Conservation (phyloP, 2,888 invertebrate genomes). For the Phragmatobia fuliginosa region DNA sequence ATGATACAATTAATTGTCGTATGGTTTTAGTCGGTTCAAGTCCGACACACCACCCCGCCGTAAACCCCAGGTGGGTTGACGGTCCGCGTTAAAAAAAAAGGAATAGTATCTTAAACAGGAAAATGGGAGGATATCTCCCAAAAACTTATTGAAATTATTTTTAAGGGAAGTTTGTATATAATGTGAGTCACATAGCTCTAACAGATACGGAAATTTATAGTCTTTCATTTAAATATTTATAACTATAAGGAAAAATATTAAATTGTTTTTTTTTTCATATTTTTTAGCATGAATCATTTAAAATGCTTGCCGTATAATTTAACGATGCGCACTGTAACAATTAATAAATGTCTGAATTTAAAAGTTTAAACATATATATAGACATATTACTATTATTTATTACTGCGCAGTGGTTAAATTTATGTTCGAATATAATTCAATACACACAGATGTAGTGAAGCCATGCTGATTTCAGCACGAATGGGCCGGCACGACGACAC, state of each 20-base stretch:
- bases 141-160: background rate
- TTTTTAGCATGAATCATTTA: background rate
- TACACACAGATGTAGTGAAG: too few species aligned
- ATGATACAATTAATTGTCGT: too few species aligned
- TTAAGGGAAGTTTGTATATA: background rate
- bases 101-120: too few species aligned
- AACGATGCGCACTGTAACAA: background rate
- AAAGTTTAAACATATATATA: background rate
- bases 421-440: background rate
- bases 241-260: background rate
- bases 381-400: background rate
- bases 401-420: background rate
- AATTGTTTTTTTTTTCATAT: background rate
- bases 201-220: background rate
- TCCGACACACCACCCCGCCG: too few species aligned
- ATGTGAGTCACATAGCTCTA: background rate
- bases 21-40: too few species aligned
- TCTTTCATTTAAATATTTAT: background rate
- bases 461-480: too few species aligned
- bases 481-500: too few species aligned
- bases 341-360: background rate
- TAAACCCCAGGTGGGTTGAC: too few species aligned
- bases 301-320: background rate
- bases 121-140: background rate
- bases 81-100: too few species aligned